These are phyloP conservation scores for Mastigias papua DNA, from an alignment of 30 jellyfish, hydroid and myxozoan species.

Conservation along the genomic window DNA sequence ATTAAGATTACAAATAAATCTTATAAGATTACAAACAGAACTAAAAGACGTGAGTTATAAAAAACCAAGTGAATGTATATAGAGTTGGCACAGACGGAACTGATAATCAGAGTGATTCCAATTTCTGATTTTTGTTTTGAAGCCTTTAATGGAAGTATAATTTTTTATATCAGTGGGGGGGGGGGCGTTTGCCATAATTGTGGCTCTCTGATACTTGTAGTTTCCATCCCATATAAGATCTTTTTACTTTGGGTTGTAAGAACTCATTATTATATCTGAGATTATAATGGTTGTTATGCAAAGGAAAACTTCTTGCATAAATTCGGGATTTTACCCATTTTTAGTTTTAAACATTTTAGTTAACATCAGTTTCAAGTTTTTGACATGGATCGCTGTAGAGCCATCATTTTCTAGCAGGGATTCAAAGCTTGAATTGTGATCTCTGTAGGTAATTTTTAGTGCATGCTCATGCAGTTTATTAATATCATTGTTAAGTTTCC, in stretches of 20 bases:
- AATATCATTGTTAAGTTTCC: constrained; percentile 28
- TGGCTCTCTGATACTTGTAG: no score
- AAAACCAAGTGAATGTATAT: no score
- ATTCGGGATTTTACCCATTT: background rate
- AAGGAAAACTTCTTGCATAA: background rate
- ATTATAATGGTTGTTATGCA: background rate
- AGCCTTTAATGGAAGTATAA: background rate
- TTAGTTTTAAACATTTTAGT: constrained; percentile 18
- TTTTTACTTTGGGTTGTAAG: background rate
- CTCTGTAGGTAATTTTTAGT: constrained; percentile 16
- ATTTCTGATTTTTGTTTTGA: background rate
- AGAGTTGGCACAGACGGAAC: background rate
- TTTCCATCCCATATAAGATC: no score
- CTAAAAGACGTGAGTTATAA: no score
- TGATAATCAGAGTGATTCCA: background rate
- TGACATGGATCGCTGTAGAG: constrained; percentile 1
- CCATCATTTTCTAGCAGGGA: constrained; percentile 6
- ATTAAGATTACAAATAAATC: no score
- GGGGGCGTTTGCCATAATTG: no score
- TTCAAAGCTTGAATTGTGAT: constrained; percentile 20
- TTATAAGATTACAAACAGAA: no score
- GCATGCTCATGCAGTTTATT: constrained; percentile 38
- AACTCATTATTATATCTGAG: background rate
- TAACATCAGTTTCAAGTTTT: constrained; percentile 7
- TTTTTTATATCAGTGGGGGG: no score